Conservation (phyloP, 92 coral and sea anemone species). For the Diadumene lineata region DNA sequence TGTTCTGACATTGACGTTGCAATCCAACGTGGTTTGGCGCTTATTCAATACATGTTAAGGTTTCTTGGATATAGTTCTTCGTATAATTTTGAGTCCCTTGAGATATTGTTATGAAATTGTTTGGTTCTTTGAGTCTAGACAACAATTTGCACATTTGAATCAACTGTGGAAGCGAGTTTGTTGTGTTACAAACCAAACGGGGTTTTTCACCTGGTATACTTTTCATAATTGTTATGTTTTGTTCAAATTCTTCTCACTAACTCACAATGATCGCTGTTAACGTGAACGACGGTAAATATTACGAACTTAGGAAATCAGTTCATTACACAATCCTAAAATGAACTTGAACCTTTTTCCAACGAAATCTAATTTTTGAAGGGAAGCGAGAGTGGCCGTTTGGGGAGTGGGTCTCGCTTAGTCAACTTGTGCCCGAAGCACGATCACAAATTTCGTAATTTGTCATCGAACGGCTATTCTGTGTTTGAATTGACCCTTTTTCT, state of each 20-base stretch:
- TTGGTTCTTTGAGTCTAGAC: conserved; percentile 91
- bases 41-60: conserved; percentile 56
- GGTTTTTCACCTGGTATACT: conserved; percentile 52
- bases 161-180: conserved; percentile 83
- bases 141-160: conserved; percentile 99
- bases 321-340: conserved; percentile 2
- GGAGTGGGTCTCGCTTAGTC: conserved; percentile 52
- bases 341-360: conserved; percentile 17
- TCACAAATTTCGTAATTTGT: conserved; percentile 54
- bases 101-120: conserved; percentile 76
- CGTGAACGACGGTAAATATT: not conserved
- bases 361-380: conserved; percentile 29
- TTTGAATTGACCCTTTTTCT: conserved; percentile 1
- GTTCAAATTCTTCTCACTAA: conserved; percentile 17
- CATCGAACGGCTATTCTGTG: conserved; percentile 26
- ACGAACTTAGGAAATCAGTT: not conserved
- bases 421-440: conserved; percentile 34
- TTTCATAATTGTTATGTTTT: conserved; percentile 20
- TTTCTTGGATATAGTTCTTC: conserved; percentile 56
- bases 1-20: conserved; percentile 91
- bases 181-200: conserved; percentile 43
- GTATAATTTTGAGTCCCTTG: conserved; percentile 47
- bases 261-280: conserved; percentile 20
- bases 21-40: conserved; percentile 77
- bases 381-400: conserved; percentile 40